Evolutionary conservation across 2,888 invertebrate genomes (phyloP).

Genomic region (Nemoura dubitans): DNA sequence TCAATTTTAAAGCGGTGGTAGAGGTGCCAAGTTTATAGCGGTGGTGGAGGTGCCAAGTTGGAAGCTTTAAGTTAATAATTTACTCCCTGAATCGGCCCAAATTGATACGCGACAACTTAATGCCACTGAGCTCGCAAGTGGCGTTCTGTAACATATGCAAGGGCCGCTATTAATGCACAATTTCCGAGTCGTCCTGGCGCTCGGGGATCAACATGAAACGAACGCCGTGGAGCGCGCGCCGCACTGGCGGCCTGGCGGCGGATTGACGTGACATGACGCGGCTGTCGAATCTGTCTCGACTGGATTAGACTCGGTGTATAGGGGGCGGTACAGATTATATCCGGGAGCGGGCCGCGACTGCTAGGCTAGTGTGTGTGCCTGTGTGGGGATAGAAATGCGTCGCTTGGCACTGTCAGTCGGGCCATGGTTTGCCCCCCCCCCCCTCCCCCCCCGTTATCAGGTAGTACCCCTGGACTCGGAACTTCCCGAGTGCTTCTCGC

Average conservation of each 20-base stretch:
- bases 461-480: too few relatives aligned
- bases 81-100: neutral
- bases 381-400: neutral
- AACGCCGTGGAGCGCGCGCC: neutral
- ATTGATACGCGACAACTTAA: neutral
- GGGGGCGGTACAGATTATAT: neutral
- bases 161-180: slow-evolving; percentile 18
- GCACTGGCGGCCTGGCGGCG: neutral
- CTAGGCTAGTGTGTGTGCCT: neutral
- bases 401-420: neutral
- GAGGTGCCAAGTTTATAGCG: neutral
- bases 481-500: too few relatives aligned
- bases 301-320: slow-evolving; percentile 13
- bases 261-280: slow-evolving; percentile 36
- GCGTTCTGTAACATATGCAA: neutral
- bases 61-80: neutral
- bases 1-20: neutral
- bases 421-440: neutral
- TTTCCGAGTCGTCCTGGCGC: neutral
- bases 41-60: neutral
- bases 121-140: neutral
- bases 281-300: slow-evolving; percentile 38
- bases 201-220: neutral
- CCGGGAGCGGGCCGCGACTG: neutral
- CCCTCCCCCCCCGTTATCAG: too few relatives aligned